Base-by-base conservation (phyloP, 2,113 vertebrate genomes). In the Cranoglanis bouderius region DNA sequence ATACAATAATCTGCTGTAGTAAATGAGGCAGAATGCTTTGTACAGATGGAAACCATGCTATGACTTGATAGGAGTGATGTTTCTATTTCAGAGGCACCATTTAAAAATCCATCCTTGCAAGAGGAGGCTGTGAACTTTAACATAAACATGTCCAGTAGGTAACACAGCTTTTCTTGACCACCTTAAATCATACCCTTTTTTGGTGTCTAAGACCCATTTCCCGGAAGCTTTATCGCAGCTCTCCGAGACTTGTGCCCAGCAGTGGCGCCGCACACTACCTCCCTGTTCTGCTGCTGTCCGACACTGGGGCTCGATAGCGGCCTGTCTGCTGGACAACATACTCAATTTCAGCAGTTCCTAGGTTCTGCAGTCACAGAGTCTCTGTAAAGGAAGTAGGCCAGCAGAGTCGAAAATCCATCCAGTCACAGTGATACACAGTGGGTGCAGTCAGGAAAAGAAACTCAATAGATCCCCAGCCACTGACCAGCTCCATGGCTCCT, bases 261-360 rank as follows among this genome's bases (percentile, higher is more conserved):
- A 81, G 21, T 70, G 86, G 82, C 86, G 90, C 88, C 90, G 16
- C 49, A 59, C 5, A 21, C 84, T 61, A 85, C 81, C 72, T 84
- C 57, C 55, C 21, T 78, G 78, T 49, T 65, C 24, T 29, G 55
- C 70, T 63, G 84, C 38, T 88, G 88, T 89, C 83, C 29, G 85
- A 88, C 86, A 63, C 70, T 72, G 77, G 72, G 88, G 83, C 88
- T 91, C 91, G 72, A 89, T 91, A 88, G 87, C 35, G 61, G 84
- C 87, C 91, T 87, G 91, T 90, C 91, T 89, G 72, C 85, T 85
- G 90, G 91, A 89, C 91, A 83, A 55, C 57, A 75, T 67, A 85
- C 89, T 92, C 89, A 49, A 92, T 92, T 89, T 81, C 55, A 90
- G 21, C 85, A 83, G 86, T 38, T 70, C 86, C 55, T n/a, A 70